Evolutionary conservation across 2,888 invertebrate genomes (phyloP).

Genomic region (Gastrophysa polygoni): DNA sequence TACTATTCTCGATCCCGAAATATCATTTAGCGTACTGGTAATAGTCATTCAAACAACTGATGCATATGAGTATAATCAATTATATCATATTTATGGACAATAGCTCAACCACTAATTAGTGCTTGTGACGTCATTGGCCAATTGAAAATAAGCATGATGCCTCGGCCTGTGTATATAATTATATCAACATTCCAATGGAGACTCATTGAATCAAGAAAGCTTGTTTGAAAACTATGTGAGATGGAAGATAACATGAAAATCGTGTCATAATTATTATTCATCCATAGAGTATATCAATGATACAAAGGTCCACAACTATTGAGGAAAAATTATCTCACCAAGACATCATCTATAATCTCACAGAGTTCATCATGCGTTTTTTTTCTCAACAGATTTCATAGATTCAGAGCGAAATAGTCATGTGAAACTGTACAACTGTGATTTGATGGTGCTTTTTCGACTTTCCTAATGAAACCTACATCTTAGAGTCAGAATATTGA

Average conservation of each 20-base stretch:
- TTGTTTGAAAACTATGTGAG: neutral
- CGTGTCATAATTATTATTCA: too few relatives aligned
- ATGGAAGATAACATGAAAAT: neutral
- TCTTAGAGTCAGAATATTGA: too few relatives aligned
- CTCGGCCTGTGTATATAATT: slow-evolving; percentile 37
- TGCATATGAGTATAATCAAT: neutral
- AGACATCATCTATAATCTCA: too few relatives aligned
- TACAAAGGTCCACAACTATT: too few relatives aligned
- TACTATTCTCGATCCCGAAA: neutral
- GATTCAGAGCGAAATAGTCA: too few relatives aligned
- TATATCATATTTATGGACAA: slow-evolving; percentile 12
- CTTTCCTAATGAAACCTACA: too few relatives aligned
- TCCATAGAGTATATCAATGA: too few relatives aligned
- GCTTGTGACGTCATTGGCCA: slow-evolving; percentile 41
- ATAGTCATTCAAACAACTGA: neutral
- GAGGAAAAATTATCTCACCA: too few relatives aligned
- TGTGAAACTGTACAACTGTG: too few relatives aligned
- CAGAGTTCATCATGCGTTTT: too few relatives aligned
- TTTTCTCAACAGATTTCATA: too few relatives aligned
- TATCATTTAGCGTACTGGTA: neutral
- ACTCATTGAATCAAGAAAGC: slow-evolving; percentile 29
- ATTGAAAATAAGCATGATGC: slow-evolving; percentile 36
- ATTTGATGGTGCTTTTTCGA: too few relatives aligned
- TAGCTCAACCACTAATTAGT: slow-evolving; percentile 29
- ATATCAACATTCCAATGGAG: slow-evolving; percentile 42